These are phyloP conservation scores for Ochropacha duplaris DNA, from an alignment of 2,888 invertebrate genomes.

Conservation along the genomic window DNA sequence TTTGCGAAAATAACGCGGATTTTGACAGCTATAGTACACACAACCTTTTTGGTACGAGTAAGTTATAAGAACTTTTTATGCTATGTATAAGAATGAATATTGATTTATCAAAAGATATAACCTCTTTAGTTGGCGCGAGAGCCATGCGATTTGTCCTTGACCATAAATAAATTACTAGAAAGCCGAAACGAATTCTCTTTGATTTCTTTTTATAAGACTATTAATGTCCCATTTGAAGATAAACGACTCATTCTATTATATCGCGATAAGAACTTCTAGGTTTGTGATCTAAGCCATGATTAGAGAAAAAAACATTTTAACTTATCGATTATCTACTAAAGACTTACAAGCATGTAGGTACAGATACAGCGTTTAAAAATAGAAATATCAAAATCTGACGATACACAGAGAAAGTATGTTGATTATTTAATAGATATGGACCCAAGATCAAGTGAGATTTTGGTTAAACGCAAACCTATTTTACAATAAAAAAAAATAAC, in stretches of 20 bases:
- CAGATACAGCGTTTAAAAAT: background rate
- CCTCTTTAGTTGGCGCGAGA: slow-evolving; percentile 1
- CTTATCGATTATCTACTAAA: no score
- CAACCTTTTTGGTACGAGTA: slow-evolving; percentile 4
- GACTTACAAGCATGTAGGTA: background rate
- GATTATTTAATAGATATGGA: background rate
- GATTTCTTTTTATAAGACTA: background rate
- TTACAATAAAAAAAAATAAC: no score
- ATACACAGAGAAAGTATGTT: background rate
- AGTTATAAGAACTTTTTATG: background rate
- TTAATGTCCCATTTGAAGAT: background rate
- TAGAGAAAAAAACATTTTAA: background rate
- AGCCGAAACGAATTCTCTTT: background rate
- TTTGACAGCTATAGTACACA: slow-evolving; percentile 17
- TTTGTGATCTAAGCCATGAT: background rate
- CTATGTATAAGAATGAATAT: background rate
- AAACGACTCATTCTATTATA: background rate
- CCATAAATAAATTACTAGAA: background rate
- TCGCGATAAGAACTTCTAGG: background rate
- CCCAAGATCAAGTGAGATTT: no score
- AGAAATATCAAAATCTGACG: background rate
- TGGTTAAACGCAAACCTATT: no score
- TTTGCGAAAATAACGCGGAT: slow-evolving; percentile 23
- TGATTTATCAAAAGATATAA: background rate
- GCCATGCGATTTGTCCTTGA: background rate